A percentile compares a stretch with the other conserved stretches of the same genome.
Conservation (phyloP, 2,888 invertebrate species). For the Troides aeacus region DNA sequence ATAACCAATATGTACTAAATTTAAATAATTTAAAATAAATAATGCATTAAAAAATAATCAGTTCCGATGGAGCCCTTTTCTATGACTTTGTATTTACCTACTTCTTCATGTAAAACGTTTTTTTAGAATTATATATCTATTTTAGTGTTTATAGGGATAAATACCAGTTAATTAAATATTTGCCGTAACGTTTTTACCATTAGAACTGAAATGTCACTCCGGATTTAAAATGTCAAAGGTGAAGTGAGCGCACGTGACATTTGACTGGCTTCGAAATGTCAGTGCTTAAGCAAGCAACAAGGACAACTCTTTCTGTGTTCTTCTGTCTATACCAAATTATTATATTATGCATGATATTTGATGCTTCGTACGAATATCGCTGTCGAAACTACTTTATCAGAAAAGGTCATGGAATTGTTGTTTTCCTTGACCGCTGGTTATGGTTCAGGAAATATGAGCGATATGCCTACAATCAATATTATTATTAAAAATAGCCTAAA, state of each 20-base stretch:
- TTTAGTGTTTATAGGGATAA: constrained; percentile 17
- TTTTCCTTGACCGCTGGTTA: constrained; percentile 67
- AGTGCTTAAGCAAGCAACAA: constrained; percentile 77
- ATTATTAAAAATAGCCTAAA: constrained; percentile 37
- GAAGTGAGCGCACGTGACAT: constrained; percentile 73
- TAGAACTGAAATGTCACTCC: constrained; percentile 65
- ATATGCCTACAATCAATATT: constrained; percentile 40
- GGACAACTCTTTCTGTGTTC: constrained; percentile 77
- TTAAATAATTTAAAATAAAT: not conserved
- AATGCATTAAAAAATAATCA: constrained; percentile 3
- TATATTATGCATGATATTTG: constrained; percentile 75
- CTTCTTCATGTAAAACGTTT: constrained; percentile 22
- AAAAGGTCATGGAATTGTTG: constrained; percentile 70
- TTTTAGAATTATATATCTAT: constrained; percentile 24
- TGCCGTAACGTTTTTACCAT: constrained; percentile 47
- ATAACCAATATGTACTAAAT: not conserved
- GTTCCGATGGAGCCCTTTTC: constrained; percentile 2
- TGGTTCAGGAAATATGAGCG: constrained; percentile 53
- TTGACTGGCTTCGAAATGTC: constrained; percentile 75
- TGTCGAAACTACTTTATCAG: constrained; percentile 71
- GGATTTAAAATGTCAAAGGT: constrained; percentile 71
- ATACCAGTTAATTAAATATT: constrained; percentile 33
- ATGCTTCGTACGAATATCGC: constrained; percentile 60
- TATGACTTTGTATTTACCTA: constrained; percentile 19
- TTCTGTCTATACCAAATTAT: constrained; percentile 63